Evolutionary conservation across 2,113 vertebrate species (phyloP).

Genomic region (Phalacrocorax aristotelis): DNA sequence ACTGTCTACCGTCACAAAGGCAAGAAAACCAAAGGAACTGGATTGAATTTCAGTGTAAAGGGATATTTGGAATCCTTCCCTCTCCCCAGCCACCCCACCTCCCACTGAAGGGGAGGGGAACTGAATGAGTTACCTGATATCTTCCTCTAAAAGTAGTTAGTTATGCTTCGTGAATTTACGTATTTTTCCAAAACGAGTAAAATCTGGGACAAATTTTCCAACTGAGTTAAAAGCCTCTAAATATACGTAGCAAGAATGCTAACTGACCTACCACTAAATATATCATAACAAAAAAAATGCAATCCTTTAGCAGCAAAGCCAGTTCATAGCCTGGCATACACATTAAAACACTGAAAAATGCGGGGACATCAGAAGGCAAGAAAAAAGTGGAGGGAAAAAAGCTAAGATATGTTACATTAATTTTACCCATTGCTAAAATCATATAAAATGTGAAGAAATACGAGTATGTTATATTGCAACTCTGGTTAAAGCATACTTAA

Average conservation of each 20-base stretch:
- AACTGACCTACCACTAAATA: background rate
- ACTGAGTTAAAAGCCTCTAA: background rate
- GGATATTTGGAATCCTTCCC: background rate
- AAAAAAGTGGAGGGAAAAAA: background rate
- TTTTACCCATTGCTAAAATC: background rate
- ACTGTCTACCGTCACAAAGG: background rate
- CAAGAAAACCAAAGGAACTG: background rate
- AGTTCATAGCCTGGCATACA: background rate
- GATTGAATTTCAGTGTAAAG: background rate
- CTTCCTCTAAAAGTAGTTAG: background rate
- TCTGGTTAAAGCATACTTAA: background rate
- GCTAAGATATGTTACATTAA: background rate
- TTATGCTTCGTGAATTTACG: background rate
- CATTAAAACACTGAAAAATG: background rate
- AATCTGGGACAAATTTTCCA: background rate
- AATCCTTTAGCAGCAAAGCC: background rate
- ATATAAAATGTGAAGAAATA: background rate
- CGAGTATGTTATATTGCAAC: background rate
- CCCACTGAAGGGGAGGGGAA: background rate
- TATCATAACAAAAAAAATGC: background rate
- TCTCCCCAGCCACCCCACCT: background rate
- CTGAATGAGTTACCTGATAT: background rate
- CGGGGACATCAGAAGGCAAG: background rate
- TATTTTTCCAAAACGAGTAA: background rate
- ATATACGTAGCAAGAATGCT: background rate